Evolutionary conservation across 2,113 vertebrate species (phyloP).

Genomic region (Stigmatopora nigra): DNA sequence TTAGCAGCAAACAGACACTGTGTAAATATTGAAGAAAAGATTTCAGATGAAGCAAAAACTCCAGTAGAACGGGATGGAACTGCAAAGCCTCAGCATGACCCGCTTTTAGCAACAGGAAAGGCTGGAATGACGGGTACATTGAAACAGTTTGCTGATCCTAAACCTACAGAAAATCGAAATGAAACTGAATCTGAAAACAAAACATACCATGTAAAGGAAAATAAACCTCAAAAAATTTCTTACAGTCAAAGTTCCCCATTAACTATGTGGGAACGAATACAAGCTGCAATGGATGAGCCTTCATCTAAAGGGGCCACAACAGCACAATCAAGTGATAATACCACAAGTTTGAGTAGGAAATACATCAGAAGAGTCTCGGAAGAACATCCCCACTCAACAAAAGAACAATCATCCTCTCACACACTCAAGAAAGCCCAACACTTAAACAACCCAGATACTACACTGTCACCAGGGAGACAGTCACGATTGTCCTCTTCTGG

Average conservation of each 20-base stretch:
- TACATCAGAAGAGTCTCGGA: neutral
- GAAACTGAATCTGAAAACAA: constrained; percentile 10
- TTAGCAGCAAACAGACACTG: constrained; percentile 7
- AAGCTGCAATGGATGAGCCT: neutral
- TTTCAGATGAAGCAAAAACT: constrained; percentile 8
- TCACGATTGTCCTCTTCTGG: neutral
- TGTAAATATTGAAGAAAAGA: constrained; percentile 11
- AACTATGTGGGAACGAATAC: neutral
- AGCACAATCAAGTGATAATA: no score
- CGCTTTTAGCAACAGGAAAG: neutral
- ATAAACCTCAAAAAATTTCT: constrained; percentile 22
- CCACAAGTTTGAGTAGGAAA: neutral
- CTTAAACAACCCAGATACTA: neutral
- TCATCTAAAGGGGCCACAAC: neutral
- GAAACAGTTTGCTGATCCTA: neutral
- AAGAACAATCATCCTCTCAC: neutral
- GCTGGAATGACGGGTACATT: neutral
- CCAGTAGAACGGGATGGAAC: neutral
- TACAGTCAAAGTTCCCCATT: neutral
- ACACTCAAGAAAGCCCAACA: constrained; percentile 19
- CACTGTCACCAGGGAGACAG: neutral
- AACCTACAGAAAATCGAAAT: neutral
- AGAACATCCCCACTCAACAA: neutral
- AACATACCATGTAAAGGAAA: constrained; percentile 5
- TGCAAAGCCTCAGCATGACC: neutral